A percentile compares a stretch with the other conserved stretches of the same genome.
phyloP scores from a whole-genome alignment of 2,113 vertebrate genomes.

The Antechinus stuartii region DNA sequence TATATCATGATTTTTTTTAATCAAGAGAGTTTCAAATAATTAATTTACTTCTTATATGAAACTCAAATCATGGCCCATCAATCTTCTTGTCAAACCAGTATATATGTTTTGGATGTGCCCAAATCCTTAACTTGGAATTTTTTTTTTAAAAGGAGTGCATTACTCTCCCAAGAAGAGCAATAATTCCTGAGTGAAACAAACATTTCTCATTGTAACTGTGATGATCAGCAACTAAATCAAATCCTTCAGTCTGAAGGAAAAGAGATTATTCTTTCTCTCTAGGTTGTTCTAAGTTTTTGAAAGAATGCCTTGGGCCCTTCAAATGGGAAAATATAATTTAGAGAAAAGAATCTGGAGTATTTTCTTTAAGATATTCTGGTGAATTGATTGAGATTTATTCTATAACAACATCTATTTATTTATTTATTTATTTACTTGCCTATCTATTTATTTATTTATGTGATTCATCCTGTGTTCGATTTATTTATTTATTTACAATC shows the following conservation, averaged over 20 bases:
- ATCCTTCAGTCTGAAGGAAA: neutral
- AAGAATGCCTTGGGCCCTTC: neutral
- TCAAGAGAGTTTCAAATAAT: neutral
- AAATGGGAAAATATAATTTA: neutral
- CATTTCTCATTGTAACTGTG: neutral
- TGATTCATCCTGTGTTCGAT: neutral
- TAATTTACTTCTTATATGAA: neutral
- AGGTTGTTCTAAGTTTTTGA: neutral
- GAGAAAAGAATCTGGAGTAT: neutral
- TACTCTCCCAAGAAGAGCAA: neutral
- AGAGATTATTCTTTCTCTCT: neutral
- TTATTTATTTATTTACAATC: neutral
- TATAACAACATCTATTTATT: neutral
- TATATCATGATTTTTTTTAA: neutral
- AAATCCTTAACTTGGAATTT: conserved; percentile 3
- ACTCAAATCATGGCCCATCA: neutral
- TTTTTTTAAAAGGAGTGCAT: neutral
- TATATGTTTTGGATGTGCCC: neutral
- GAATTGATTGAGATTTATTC: neutral
- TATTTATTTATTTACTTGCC: neutral
- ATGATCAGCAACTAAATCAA: conserved; percentile 8
- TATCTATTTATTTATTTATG: no score
- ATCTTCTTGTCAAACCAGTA: neutral
- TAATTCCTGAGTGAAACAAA: neutral
- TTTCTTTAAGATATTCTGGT: neutral